Conservation (phyloP, 2,113 vertebrate species). For the Psilopogon haemacephalus region DNA sequence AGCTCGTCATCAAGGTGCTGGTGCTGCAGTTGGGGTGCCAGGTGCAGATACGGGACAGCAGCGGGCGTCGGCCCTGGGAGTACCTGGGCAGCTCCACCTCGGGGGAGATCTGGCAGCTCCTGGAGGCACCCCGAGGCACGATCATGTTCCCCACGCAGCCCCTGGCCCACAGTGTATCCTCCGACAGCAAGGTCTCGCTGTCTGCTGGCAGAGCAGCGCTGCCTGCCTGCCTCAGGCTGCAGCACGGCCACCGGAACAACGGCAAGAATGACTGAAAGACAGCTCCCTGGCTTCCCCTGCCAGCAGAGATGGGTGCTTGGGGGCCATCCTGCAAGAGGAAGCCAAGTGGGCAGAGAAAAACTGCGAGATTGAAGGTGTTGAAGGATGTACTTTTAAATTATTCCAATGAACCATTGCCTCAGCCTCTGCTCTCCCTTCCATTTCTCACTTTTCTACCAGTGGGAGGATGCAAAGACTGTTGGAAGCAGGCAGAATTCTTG, state of each 20-base stretch:
- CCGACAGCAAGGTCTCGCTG: conserved; percentile 41
- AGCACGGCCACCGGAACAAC: background rate
- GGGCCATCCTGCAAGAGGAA: background rate
- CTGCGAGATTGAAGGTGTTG: conserved; percentile 19
- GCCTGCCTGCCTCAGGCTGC: conserved; percentile 71
- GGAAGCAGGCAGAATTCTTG: background rate
- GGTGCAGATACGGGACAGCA: conserved; percentile 82
- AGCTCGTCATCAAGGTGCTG: conserved; percentile 83
- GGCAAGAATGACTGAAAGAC: background rate
- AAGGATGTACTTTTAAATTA: conserved; percentile 35
- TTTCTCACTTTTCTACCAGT: background rate
- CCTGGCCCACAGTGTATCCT: background rate
- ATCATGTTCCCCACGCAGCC: conserved; percentile 73
- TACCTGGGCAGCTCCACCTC: conserved; percentile 77
- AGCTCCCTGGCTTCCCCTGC: background rate
- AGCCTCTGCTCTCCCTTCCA: background rate
- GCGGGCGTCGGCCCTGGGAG: conserved; percentile 89
- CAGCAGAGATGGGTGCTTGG: background rate
- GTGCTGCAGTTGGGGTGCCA: conserved; percentile 83
- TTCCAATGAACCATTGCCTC: background rate
- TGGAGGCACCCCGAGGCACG: conserved; percentile 80
- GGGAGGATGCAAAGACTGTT: background rate
- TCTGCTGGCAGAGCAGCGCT: conserved; percentile 61
- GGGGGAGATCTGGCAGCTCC: conserved; percentile 82
- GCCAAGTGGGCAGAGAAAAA: background rate